phyloP scores from a whole-genome alignment of 1,140 invertebrate species.

The Drosophila ananassae region DNA sequence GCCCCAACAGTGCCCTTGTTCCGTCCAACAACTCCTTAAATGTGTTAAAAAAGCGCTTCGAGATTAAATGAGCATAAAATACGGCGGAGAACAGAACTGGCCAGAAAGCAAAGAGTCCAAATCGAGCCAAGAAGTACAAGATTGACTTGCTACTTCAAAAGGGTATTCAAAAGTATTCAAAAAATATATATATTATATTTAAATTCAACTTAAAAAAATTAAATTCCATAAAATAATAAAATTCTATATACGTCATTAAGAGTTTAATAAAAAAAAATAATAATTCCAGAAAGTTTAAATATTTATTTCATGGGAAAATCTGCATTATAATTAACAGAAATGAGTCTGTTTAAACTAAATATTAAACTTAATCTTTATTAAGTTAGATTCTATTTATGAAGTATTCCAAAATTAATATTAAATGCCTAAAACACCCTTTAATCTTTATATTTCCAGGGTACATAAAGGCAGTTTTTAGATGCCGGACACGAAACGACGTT shows the following conservation, averaged over 20 bases:
- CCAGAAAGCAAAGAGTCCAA: constrained; percentile 11
- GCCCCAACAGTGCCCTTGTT: not conserved
- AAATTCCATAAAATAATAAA: not conserved
- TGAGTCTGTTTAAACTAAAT: too few relatives aligned
- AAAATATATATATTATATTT: not conserved
- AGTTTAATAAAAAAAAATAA: too few relatives aligned
- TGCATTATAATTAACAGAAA: too few relatives aligned
- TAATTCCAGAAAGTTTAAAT: too few relatives aligned
- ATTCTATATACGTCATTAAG: too few relatives aligned
- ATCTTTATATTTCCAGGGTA: not conserved
- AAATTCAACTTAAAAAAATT: constrained; percentile 10
- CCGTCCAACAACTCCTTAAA: constrained; percentile 46
- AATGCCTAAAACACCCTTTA: not conserved
- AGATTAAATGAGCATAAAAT: constrained; percentile 82
- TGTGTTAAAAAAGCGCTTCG: constrained; percentile 78
- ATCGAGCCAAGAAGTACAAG: constrained; percentile 11
- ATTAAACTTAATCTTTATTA: too few relatives aligned
- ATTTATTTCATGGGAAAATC: too few relatives aligned
- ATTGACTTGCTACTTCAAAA: not conserved
- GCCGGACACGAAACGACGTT: constrained; percentile 75
- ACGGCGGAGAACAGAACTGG: constrained; percentile 37
- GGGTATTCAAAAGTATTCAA: not conserved
- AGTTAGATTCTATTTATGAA: too few relatives aligned
- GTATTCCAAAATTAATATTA: too few relatives aligned
- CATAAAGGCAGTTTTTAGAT: constrained; percentile 34